Percentiles rank a stretch among this genome's conserved stretches.
phyloP scores from a whole-genome alignment of 2,797 vertebrate species.

The Stomatorhinus walkeri region DNA sequence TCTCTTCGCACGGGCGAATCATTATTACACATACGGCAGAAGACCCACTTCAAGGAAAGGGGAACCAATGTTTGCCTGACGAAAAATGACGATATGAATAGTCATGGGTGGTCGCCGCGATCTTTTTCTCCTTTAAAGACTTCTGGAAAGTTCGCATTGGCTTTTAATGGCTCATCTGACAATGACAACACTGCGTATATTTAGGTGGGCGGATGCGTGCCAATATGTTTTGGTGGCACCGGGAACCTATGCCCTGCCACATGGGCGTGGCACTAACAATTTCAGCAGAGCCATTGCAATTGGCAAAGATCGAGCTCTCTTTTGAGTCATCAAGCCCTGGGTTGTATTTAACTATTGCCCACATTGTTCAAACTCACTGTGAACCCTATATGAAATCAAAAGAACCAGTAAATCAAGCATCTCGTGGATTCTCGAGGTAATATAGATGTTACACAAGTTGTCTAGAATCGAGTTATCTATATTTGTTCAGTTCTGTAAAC shows the following conservation, averaged over 20 bases:
- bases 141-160: background rate
- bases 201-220: background rate
- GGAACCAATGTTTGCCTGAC: background rate
- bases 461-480: background rate
- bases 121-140: constrained; percentile 5
- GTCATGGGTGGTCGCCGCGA: background rate
- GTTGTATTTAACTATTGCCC: background rate
- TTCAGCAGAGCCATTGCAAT: background rate
- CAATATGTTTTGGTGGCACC: background rate
- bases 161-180: background rate
- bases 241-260: background rate
- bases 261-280: background rate
- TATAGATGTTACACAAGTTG: background rate
- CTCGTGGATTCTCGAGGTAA: background rate
- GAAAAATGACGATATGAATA: background rate
- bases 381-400: background rate
- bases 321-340: background rate
- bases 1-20: background rate
- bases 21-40: background rate
- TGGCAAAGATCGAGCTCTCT: background rate
- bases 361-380: background rate
- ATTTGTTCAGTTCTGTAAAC: background rate
- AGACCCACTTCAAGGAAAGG: background rate
- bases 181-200: background rate
- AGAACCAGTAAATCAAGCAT: background rate